phyloP scores from a whole-genome alignment of 2,113 vertebrate genomes.

The Podarcis muralis region DNA sequence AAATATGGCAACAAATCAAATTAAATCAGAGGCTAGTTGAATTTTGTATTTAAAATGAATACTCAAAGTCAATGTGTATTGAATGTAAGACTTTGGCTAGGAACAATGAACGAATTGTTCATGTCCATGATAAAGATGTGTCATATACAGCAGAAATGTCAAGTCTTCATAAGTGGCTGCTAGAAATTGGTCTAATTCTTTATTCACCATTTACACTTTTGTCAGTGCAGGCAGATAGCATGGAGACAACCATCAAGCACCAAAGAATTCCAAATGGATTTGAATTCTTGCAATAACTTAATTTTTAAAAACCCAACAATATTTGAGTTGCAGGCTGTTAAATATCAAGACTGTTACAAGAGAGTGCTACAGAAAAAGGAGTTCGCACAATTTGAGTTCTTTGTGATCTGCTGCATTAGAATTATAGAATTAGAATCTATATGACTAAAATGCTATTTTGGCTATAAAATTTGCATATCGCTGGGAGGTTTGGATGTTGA shows the following conservation, averaged over 20 bases:
- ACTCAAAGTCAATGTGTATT: background rate
- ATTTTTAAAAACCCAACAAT: background rate
- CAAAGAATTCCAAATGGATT: too few relatives aligned
- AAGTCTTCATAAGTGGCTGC: fast-evolving
- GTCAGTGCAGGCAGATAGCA: fast-evolving
- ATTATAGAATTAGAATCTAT: background rate
- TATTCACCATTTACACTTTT: fast-evolving
- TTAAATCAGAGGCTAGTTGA: background rate
- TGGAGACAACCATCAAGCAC: background rate
- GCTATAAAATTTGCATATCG: fast-evolving
- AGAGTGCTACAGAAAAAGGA: background rate
- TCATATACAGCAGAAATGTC: background rate
- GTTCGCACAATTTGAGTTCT: background rate
- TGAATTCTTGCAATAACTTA: background rate
- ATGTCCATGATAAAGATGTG: background rate
- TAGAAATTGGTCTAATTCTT: background rate
- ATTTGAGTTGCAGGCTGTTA: background rate
- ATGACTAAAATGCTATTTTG: background rate
- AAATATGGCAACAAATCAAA: background rate
- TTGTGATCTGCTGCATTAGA: background rate
- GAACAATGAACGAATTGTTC: background rate
- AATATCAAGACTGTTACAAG: background rate
- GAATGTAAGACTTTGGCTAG: background rate
- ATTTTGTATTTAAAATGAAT: background rate
- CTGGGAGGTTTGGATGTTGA: background rate